Evolutionary conservation across 2,888 invertebrate genomes (phyloP).

Genomic region (Euphydryas editha): DNA sequence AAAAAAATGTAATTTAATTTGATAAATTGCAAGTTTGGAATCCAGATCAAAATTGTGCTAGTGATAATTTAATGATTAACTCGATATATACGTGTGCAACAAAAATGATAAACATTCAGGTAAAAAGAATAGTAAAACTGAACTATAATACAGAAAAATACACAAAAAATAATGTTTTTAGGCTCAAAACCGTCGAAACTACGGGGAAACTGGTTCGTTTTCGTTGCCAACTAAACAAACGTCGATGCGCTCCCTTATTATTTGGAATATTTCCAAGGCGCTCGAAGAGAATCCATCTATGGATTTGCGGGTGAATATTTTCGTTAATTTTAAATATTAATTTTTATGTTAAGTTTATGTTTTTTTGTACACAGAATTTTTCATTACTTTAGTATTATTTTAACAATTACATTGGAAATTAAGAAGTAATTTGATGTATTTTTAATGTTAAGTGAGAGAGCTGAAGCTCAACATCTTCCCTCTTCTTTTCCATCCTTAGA

Average conservation of each 20-base stretch:
- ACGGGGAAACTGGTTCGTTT: conserved; percentile 27
- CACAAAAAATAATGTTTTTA: conserved; percentile 24
- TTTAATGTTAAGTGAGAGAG: no score
- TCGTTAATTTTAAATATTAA: not conserved
- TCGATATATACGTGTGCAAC: not conserved
- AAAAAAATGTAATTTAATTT: not conserved
- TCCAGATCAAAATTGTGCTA: conserved; percentile 16
- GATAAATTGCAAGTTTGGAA: not conserved
- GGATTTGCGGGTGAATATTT: conserved; percentile 59
- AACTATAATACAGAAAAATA: not conserved
- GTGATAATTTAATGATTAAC: conserved; percentile 8
- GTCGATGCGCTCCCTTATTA: conserved; percentile 63
- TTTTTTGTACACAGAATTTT: no score
- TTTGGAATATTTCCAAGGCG: conserved; percentile 73
- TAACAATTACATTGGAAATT: no score
- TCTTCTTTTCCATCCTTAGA: not conserved
- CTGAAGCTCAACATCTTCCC: no score
- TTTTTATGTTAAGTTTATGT: not conserved
- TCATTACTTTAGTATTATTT: no score
- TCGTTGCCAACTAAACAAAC: conserved; percentile 45
- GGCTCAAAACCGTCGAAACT: conserved; percentile 29
- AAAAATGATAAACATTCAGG: conserved; percentile 4
- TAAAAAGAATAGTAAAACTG: not conserved
- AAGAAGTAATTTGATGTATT: no score
- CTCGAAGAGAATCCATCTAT: conserved; percentile 61